These are phyloP conservation scores for Calycopis cecrops DNA, from an alignment of 1,140 invertebrate genomes.

Conservation along the genomic window DNA sequence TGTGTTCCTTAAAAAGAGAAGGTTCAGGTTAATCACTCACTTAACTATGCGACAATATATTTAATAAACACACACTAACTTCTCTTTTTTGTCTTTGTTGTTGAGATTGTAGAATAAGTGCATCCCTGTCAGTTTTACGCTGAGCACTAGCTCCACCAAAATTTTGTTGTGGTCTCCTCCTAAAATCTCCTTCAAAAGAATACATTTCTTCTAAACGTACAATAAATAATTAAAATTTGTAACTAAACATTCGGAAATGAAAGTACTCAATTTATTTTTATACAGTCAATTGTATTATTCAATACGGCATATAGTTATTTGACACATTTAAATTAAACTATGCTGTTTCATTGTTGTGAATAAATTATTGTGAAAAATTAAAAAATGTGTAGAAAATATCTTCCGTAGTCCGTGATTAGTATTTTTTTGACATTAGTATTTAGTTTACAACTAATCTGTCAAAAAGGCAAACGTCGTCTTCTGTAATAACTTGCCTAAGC, in stretches of 20 bases:
- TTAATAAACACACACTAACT: slow-evolving; percentile 67
- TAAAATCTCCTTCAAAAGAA: slow-evolving; percentile 95
- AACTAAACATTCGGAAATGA: slow-evolving; percentile 1
- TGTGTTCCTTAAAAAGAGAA: slow-evolving; percentile 75
- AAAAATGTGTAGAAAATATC: background rate
- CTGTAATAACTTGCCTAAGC: too few species aligned
- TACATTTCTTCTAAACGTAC: slow-evolving; percentile 74
- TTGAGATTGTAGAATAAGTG: slow-evolving; percentile 86
- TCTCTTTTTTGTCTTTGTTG: slow-evolving; percentile 90
- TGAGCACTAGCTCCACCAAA: slow-evolving; percentile 87
- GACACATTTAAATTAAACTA: background rate
- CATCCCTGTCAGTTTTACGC: slow-evolving; percentile 83
- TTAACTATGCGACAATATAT: background rate
- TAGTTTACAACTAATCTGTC: background rate
- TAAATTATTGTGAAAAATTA: slow-evolving; percentile 2
- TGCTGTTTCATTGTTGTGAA: background rate
- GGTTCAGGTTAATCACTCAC: background rate
- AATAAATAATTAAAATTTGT: slow-evolving; percentile 38
- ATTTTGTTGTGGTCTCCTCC: slow-evolving; percentile 91
- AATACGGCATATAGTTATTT: background rate
- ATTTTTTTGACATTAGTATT: slow-evolving; percentile 22
- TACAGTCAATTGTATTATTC: too few species aligned
- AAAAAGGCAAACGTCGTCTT: background rate
- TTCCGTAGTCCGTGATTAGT: slow-evolving; percentile 20
- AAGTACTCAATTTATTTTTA: background rate